A percentile compares a stretch with the other conserved stretches of the same genome.
Evolutionary conservation across 2,797 vertebrate genomes (phyloP).

Genomic region (Ctenosaura bakeri): DNA sequence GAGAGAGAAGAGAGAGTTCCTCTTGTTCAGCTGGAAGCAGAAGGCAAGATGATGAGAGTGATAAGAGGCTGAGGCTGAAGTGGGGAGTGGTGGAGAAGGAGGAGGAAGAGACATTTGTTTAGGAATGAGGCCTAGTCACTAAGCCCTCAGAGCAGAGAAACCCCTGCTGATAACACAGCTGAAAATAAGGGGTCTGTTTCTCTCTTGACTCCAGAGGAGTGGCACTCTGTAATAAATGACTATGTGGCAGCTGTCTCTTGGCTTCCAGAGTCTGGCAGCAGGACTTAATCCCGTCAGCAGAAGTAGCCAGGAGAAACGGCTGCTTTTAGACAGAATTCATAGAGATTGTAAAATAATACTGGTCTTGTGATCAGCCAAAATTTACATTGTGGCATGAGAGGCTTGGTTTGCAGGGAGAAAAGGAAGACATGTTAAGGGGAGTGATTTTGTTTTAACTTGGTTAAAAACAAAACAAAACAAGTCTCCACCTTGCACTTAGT

Average conservation of each 20-base stretch:
- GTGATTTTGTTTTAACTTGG: not conserved
- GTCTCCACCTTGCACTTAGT: too few relatives aligned
- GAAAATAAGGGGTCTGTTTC: slow-evolving; percentile 64
- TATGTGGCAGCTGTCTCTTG: slow-evolving; percentile 78
- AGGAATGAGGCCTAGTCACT: slow-evolving; percentile 64
- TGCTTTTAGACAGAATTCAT: slow-evolving; percentile 45
- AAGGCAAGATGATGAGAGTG: slow-evolving; percentile 70
- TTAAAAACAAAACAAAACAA: not conserved
- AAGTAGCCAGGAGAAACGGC: slow-evolving; percentile 49
- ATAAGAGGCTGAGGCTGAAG: slow-evolving; percentile 54
- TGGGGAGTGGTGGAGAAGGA: too few relatives aligned
- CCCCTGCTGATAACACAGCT: slow-evolving; percentile 76
- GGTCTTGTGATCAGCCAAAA: not conserved
- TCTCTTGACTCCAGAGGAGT: slow-evolving; percentile 70
- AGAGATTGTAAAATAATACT: not conserved
- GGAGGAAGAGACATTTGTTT: slow-evolving; percentile 75
- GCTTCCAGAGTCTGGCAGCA: slow-evolving; percentile 73
- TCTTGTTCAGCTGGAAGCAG: slow-evolving; percentile 62
- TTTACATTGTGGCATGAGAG: not conserved
- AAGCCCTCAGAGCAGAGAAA: slow-evolving; percentile 63
- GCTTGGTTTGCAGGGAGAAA: not conserved
- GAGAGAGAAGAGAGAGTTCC: slow-evolving; percentile 44
- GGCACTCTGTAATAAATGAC: slow-evolving; percentile 78
- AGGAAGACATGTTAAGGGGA: not conserved
- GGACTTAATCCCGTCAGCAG: slow-evolving; percentile 73